phyloP scores from a whole-genome alignment of 2,888 invertebrate species.

The Dolichopus griseipennis region DNA sequence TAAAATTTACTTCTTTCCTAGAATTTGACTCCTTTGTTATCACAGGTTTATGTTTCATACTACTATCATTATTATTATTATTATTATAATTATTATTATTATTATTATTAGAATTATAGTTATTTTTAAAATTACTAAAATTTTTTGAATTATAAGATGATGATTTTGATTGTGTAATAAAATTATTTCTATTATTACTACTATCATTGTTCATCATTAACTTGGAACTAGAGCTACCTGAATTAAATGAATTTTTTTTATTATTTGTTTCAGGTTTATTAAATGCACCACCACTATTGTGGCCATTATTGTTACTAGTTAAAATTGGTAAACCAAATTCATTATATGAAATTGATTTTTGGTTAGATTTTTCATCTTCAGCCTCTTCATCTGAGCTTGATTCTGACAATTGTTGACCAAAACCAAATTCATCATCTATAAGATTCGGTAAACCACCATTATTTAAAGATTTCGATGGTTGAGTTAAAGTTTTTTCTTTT shows the following conservation, averaged over 20 bases:
- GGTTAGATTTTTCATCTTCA: background rate
- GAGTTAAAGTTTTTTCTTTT: background rate
- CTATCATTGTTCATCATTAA: background rate
- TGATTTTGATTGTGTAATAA: background rate
- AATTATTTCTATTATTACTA: background rate
- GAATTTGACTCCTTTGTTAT: background rate
- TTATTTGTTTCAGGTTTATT: background rate
- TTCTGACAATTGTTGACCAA: background rate
- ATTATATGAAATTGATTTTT: background rate
- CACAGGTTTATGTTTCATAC: background rate
- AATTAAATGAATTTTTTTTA: background rate
- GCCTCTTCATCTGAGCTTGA: background rate
- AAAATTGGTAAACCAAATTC: conserved; percentile 1
- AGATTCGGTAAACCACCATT: background rate
- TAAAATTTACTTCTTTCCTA: background rate
- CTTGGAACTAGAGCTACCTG: background rate
- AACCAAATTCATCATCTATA: background rate
- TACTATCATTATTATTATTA: background rate
- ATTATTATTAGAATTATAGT: background rate
- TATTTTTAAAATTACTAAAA: background rate
- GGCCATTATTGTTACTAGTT: background rate
- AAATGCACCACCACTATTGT: background rate
- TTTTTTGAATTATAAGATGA: background rate
- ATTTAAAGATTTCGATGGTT: background rate
- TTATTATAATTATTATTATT: background rate